Evolutionary conservation across 2,797 vertebrate species (phyloP).

Genomic region (Chiloscyllium punctatum): DNA sequence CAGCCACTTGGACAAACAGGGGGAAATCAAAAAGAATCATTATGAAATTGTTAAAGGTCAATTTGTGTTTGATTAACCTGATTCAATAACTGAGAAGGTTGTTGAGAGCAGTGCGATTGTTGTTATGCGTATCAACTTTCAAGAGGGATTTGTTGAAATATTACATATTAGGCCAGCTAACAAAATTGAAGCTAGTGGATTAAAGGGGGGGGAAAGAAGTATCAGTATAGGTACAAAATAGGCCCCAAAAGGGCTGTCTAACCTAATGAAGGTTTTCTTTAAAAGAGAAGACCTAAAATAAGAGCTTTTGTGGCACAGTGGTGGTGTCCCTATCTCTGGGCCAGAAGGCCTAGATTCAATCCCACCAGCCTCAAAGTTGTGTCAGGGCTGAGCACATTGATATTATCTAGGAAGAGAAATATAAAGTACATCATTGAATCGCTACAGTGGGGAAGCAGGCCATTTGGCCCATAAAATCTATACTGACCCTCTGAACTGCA

Average conservation of each 20-base stretch:
- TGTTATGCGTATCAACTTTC: neutral
- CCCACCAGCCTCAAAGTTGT: no score
- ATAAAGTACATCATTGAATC: neutral
- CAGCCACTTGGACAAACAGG: neutral
- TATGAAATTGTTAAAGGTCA: neutral
- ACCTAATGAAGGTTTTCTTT: no score
- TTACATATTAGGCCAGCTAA: neutral
- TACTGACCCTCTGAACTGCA: no score
- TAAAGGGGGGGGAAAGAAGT: neutral
- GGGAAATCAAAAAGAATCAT: neutral
- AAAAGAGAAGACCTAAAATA: no score
- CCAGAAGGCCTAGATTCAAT: no score
- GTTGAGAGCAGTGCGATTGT: neutral
- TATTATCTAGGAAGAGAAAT: neutral
- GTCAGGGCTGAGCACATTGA: no score
- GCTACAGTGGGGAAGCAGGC: no score
- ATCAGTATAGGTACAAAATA: neutral
- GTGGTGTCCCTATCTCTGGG: no score
- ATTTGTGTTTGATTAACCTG: neutral
- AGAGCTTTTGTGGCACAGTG: no score
- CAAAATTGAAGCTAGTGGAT: neutral
- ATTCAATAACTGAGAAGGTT: neutral
- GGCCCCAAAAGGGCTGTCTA: no score
- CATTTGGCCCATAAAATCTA: no score
- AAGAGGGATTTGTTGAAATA: neutral